Base-by-base conservation (phyloP, 2,888 invertebrate species). In the Melanostoma mellinum region DNA sequence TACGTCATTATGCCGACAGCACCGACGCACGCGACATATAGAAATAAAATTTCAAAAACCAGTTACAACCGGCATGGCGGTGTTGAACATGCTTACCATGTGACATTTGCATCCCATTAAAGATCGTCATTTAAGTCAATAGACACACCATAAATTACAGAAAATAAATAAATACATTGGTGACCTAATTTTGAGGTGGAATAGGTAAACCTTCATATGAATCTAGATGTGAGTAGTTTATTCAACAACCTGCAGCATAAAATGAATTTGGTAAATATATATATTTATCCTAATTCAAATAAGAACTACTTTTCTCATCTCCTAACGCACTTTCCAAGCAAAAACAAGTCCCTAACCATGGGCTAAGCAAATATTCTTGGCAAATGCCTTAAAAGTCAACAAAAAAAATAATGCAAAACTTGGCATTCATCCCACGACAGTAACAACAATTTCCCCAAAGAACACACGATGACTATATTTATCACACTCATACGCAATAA, bases 351-450 rank as follows among this genome's bases (percentile, higher is more conserved):
- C 36, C 36, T 48, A 53, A 32, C 10, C 52, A 60, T 36, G 46
- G 40, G 10, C 33, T 20, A 9, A 3, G 20, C 50, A 50, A 6
- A 20, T 69, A 55, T 61, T 55, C 58, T 61, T 69, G 44, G 46
- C 68, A 76, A 32, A n/a, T 38, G 42, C 53, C 44, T 38, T 68
- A 44, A 42, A 53, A 67, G 50, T 30, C 53, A 68, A 38, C 10
- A 53, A 44, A 30, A 32, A 9, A 5, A 56, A 1, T 20, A 33
- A n/a, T n/a, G n/a, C n/a, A 35, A 44, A 40, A 6, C 6, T 69
- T 69, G 61, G 68, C 46, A 30, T n/a, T n/a, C 32, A 9, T 52
- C 63, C 42, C 71, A 58, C 36, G 30, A 10, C 32, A 63, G 36
- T 48, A 20, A 9, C 8, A 38, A 32, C 48, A 55, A 42, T 30